A percentile compares a stretch with the other conserved stretches of the same genome.
phyloP scores from a whole-genome alignment of 92 coral and sea anemone genomes.

The Isaurus tuberculatus region DNA sequence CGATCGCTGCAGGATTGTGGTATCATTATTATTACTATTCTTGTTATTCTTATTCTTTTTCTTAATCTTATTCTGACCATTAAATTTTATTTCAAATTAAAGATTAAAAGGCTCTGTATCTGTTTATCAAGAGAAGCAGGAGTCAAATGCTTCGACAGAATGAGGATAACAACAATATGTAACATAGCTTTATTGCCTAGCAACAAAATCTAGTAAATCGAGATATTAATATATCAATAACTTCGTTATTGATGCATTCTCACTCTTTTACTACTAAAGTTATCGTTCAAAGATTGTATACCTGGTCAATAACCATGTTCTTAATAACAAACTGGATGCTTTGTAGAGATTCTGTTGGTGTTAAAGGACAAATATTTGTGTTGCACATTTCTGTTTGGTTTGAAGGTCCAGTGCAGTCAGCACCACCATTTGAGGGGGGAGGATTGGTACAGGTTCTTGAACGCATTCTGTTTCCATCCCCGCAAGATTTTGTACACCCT shows the following conservation, averaged over 20 bases:
- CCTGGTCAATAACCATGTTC: slow-evolving; percentile 40
- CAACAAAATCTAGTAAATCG: neutral
- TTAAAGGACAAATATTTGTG: slow-evolving; percentile 24
- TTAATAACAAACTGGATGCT: slow-evolving; percentile 12
- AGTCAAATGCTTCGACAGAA: too few relatives aligned
- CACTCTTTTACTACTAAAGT: neutral
- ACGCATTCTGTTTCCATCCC: slow-evolving; percentile 26
- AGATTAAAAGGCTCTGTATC: too few relatives aligned
- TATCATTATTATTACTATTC: too few relatives aligned
- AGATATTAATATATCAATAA: too few relatives aligned
- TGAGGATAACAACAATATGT: too few relatives aligned
- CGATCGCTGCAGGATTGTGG: too few relatives aligned
- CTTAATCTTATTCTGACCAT: too few relatives aligned
- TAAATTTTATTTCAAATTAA: too few relatives aligned
- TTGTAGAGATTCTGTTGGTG: slow-evolving; percentile 22
- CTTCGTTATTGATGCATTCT: too few relatives aligned
- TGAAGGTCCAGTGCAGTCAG: slow-evolving; percentile 13
- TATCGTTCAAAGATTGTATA: neutral
- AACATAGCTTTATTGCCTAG: too few relatives aligned
- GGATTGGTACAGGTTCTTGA: slow-evolving; percentile 34
- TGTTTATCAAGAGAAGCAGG: too few relatives aligned
- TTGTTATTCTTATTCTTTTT: too few relatives aligned
- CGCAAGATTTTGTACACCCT: slow-evolving; percentile 24
- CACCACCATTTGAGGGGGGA: slow-evolving; percentile 38
- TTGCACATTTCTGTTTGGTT: slow-evolving; percentile 27